A percentile compares a stretch with the other conserved stretches of the same genome.
These are phyloP conservation scores for Chloropsis hardwickii DNA, from an alignment of 2,113 vertebrate genomes.

Conservation along the genomic window DNA sequence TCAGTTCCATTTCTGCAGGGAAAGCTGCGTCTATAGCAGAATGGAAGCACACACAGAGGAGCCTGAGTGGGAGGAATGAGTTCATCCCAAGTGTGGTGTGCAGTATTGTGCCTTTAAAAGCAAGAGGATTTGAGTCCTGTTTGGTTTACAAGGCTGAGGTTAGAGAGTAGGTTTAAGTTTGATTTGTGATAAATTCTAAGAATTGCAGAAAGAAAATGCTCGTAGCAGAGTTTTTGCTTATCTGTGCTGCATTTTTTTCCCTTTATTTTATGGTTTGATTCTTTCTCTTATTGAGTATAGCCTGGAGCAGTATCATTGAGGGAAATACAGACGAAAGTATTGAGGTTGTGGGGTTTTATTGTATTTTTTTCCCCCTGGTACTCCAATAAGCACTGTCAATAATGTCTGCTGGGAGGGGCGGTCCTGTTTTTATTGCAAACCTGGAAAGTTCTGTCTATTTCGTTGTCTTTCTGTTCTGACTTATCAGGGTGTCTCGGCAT, in stretches of 20 bases:
- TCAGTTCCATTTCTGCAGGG: background rate
- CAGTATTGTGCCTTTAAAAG: background rate
- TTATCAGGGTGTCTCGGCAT: background rate
- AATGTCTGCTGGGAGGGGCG: background rate
- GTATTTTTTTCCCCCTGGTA: background rate
- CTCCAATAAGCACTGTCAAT: background rate
- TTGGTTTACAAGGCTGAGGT: background rate
- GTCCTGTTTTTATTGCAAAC: background rate
- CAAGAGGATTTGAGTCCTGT: background rate
- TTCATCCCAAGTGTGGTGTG: background rate
- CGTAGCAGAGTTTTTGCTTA: background rate
- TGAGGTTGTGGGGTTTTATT: background rate
- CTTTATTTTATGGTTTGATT: background rate
- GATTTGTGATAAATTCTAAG: background rate
- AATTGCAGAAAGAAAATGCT: background rate
- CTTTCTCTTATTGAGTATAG: background rate
- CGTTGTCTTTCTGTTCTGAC: background rate
- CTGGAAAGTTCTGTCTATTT: background rate
- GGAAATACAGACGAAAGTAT: background rate
- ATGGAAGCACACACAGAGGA: rapidly evolving
- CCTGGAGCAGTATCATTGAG: background rate
- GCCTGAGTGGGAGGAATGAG: background rate
- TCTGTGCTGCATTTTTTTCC: background rate
- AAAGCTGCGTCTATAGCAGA: background rate
- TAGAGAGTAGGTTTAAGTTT: background rate